These are phyloP conservation scores for Chaetogeoica ovagalla DNA, from an alignment of 2,888 invertebrate genomes.

Conservation along the genomic window DNA sequence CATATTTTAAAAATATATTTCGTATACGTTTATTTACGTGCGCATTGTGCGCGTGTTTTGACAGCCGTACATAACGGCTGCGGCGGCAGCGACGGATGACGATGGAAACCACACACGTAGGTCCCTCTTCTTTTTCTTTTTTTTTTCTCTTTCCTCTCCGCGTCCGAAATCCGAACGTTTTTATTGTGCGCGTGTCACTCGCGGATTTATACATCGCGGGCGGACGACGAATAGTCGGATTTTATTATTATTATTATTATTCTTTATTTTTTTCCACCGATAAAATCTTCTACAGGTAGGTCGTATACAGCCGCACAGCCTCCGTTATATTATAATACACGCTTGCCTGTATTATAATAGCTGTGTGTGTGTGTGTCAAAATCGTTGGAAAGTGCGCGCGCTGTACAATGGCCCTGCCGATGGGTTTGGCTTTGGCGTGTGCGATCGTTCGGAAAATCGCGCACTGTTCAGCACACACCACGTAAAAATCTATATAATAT, in stretches of 20 bases:
- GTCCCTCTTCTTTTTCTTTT: neutral
- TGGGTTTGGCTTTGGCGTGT: constrained; percentile 18
- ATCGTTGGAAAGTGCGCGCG: no score
- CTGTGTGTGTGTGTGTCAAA: neutral
- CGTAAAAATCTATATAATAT: no score
- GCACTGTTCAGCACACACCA: neutral
- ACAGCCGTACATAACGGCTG: constrained; percentile 10
- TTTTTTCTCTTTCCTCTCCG: neutral
- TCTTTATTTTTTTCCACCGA: neutral
- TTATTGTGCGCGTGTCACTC: constrained; percentile 28
- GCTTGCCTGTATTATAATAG: no score
- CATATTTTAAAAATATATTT: no score
- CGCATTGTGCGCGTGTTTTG: constrained; percentile 27
- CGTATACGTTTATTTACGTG: no score
- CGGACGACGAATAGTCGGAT: constrained; percentile 41
- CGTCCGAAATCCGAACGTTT: constrained; percentile 12
- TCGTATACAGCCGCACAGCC: no score
- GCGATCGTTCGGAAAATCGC: constrained; percentile 43
- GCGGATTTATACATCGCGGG: constrained; percentile 35
- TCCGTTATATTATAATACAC: no score
- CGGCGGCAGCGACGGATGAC: constrained; percentile 7
- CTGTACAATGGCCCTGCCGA: neutral
- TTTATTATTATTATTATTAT: constrained; percentile 40
- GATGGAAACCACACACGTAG: constrained; percentile 48
- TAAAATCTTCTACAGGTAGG: constrained; percentile 17